Evolutionary conservation across 2,113 vertebrate genomes (phyloP), one percentile per base, ranked within the genome.

Genomic region (Eupsittula cactorum): DNA sequence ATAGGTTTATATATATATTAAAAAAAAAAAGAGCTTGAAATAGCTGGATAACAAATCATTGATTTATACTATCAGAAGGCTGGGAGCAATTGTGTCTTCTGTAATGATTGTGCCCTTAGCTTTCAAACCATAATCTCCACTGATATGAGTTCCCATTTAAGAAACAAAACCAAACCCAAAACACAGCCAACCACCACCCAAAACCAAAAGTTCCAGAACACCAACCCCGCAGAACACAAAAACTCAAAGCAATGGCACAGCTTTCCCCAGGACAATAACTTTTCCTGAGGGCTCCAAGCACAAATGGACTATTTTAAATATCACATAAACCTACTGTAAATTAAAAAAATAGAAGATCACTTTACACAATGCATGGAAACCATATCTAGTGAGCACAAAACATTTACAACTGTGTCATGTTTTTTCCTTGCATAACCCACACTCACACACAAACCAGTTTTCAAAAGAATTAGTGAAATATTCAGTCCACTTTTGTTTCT

Each of bases 271-370:
- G 94, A 42, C 62, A 92, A 13, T 41, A 74, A n/a, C 59, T 87
- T 93, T 95, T 95, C 75, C 64, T 67, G 89, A 95, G 23, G 15
- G 70, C 77, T 95, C 94, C 53, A 91, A 95, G 41, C 87, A 73
- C 60, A 60, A 90, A 84, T 92, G 81, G 69, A 87, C 91, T 93
- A 90, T 65, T 96, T 96, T 97, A 92, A 96, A 95, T 85, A 95
- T 95, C 87, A 97, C 79, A 90, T 82, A 93, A 93, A 93, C 63
- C 92, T 95, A 96, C 79, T 44, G 84, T 84, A 94, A 97, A 91
- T 93, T 96, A 96, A 96, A 93, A 92, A 97, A 95, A 97, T 94
- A 97, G 73, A 90, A 75, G 50, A 92, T 96, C 81, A 96, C 64
- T 94, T 88, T 93, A 95, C 79, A 92, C 92, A 96, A 89, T 73